Percentiles rank a stretch among this genome's conserved stretches.
phyloP scores from a whole-genome alignment of 2,113 vertebrate genomes.

The Carassius carassius region DNA sequence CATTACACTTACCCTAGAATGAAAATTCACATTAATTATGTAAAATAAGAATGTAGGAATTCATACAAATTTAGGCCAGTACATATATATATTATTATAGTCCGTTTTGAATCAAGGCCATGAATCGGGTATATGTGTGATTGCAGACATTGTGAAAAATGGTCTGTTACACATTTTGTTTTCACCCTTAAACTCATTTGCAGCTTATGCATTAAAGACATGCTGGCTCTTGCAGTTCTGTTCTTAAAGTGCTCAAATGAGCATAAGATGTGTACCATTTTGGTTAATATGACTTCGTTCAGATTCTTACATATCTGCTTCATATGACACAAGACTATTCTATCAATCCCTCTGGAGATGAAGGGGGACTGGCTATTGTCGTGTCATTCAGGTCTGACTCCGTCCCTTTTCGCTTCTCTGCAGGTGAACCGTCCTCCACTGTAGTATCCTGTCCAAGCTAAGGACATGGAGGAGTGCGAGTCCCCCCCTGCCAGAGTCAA shows the following conservation, averaged over 20 bases:
- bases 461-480: conserved; percentile 72
- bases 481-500: conserved; percentile 68
- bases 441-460: conserved; percentile 42
- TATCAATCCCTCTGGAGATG: neutral
- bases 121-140: neutral
- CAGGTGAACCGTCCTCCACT: conserved; percentile 52
- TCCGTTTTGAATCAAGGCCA: neutral
- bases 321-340: neutral
- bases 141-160: neutral
- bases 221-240: neutral
- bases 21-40: neutral
- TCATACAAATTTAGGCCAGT: neutral
- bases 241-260: conserved; percentile 4
- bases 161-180: neutral
- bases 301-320: neutral
- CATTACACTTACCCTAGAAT: neutral
- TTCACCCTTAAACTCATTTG: neutral
- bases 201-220: conserved; percentile 18
- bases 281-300: neutral
- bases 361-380: neutral
- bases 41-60: neutral
- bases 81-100: neutral
- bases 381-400: neutral
- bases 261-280: neutral
- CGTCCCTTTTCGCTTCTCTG: conserved; percentile 11